These are phyloP conservation scores for Brachionus angularis DNA, from an alignment of 1,140 invertebrate genomes.

Conservation along the genomic window DNA sequence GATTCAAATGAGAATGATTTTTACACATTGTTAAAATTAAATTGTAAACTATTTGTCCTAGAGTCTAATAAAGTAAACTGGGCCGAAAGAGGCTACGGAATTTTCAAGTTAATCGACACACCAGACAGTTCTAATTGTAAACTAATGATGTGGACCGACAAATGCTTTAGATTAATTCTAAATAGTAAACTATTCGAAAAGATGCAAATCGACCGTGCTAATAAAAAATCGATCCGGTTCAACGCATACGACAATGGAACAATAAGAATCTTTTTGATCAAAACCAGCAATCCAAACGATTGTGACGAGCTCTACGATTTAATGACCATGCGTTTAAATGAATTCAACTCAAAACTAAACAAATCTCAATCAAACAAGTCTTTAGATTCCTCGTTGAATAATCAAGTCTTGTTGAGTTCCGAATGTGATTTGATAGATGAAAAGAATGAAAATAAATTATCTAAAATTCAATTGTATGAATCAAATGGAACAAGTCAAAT, in stretches of 20 bases:
- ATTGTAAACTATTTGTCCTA: conserved; percentile 41
- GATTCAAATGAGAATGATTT: conserved; percentile 30
- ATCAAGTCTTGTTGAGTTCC: too few species aligned
- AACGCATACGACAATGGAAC: conserved; percentile 31
- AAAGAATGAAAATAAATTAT: too few species aligned
- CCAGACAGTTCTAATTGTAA: conserved; percentile 13
- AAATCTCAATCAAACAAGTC: neutral
- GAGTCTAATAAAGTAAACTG: conserved; percentile 21
- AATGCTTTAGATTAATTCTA: conserved; percentile 34
- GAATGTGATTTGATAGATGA: too few species aligned
- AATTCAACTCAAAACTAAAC: neutral
- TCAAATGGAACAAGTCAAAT: too few species aligned
- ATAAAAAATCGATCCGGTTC: conserved; percentile 18
- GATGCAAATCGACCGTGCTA: conserved; percentile 31
- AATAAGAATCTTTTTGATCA: conserved; percentile 39
- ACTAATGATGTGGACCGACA: conserved; percentile 43
- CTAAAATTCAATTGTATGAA: too few species aligned
- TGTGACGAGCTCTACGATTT: conserved; percentile 31
- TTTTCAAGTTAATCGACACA: conserved; percentile 22
- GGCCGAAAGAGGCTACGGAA: conserved; percentile 30
- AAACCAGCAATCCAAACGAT: conserved; percentile 32
- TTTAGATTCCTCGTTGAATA: too few species aligned
- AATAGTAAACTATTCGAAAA: conserved; percentile 34
- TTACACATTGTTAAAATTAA: conserved; percentile 7
- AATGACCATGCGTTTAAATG: neutral